A percentile compares a stretch with the other conserved stretches of the same genome.
Conservation (phyloP, 2,113 vertebrate genomes). For the Corapipo altera region DNA sequence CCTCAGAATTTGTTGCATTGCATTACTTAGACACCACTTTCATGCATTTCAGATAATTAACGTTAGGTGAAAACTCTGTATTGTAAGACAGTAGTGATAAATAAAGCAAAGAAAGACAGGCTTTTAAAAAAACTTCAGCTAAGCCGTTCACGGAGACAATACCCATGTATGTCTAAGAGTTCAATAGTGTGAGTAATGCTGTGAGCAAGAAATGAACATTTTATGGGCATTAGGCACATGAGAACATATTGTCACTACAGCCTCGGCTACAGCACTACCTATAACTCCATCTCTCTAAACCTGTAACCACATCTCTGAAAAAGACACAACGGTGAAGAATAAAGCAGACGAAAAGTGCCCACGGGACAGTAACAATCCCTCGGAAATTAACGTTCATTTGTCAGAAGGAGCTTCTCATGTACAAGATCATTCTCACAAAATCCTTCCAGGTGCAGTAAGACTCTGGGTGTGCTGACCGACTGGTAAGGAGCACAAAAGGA, state of each 20-base stretch:
- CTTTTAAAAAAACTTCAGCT: background rate
- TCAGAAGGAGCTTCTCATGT: background rate
- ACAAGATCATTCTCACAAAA: background rate
- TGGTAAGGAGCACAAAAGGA: background rate
- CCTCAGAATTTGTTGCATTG: background rate
- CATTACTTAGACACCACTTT: background rate
- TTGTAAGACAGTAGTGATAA: background rate
- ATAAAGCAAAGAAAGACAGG: accelerated
- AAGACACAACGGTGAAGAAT: accelerated
- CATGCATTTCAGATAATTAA: background rate
- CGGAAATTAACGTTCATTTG: accelerated
- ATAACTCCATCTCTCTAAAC: background rate
- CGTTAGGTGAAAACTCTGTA: accelerated
- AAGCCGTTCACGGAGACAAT: accelerated
- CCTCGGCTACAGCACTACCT: accelerated
- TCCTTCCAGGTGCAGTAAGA: background rate
- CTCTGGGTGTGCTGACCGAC: background rate
- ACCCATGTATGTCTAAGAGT: background rate
- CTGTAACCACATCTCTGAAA: background rate
- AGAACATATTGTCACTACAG: accelerated
- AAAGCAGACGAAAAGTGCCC: background rate
- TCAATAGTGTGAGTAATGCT: background rate
- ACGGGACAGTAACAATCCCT: accelerated
- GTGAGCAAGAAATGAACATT: background rate
- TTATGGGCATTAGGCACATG: background rate